phyloP scores from a whole-genome alignment of 2,113 vertebrate species.

The Shinisaurus crocodilurus region DNA sequence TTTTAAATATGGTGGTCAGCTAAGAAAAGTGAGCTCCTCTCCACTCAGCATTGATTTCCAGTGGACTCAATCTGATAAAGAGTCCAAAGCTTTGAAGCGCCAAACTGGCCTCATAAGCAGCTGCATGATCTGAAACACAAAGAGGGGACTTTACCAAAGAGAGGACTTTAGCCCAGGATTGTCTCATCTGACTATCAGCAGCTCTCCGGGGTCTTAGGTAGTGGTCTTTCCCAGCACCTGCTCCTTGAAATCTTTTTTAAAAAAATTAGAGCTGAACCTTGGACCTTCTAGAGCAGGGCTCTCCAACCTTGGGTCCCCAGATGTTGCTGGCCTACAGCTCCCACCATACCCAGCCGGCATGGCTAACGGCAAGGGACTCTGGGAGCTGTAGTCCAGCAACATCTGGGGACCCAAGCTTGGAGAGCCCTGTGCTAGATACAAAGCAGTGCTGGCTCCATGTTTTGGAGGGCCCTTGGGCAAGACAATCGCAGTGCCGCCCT shows the following conservation, averaged over 20 bases:
- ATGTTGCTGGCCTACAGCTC: no score
- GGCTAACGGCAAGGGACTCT: no score
- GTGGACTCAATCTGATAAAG: neutral
- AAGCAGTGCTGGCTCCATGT: no score
- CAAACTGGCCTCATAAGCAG: neutral
- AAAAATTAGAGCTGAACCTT: neutral
- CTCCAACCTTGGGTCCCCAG: no score
- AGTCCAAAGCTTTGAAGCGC: neutral
- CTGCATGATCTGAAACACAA: neutral
- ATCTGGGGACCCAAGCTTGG: no score
- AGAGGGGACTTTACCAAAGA: neutral
- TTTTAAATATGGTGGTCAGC: neutral
- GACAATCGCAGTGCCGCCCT: no score
- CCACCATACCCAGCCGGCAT: no score
- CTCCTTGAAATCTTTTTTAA: neutral
- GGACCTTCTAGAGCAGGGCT: neutral
- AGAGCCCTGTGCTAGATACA: no score
- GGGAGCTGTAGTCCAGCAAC: no score
- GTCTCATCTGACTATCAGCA: no score
- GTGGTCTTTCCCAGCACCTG: neutral
- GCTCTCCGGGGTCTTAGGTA: neutral
- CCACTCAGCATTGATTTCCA: neutral
- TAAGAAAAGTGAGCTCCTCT: neutral
- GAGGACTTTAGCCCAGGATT: neutral
- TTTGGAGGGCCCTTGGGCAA: no score